Conservation (phyloP, 2,888 invertebrate genomes). For the Netelia fuscicornis region DNA sequence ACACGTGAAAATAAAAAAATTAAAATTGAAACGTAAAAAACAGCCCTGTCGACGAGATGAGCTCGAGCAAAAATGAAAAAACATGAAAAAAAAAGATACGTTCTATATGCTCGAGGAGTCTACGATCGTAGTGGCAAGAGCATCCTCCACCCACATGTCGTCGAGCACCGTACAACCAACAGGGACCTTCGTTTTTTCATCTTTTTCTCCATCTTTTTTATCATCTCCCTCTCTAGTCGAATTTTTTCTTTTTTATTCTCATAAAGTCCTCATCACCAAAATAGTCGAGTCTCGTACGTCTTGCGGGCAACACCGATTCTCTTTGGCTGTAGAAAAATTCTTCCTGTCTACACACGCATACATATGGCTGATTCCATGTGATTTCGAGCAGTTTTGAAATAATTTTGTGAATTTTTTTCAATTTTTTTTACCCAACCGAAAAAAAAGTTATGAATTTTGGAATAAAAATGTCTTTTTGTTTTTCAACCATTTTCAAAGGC, state of each 20-base stretch:
- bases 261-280: constrained; percentile 60
- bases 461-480: too few relatives aligned
- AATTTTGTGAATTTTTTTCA: too few relatives aligned
- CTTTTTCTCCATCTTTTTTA: constrained; percentile 25
- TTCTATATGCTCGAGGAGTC: constrained; percentile 28
- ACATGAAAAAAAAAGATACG: constrained; percentile 18
- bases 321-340: neutral
- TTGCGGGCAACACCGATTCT: constrained; percentile 53
- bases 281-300: constrained; percentile 66
- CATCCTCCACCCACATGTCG: constrained; percentile 73
- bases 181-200: constrained; percentile 38
- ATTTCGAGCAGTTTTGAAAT: too few relatives aligned
- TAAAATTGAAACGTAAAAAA: constrained; percentile 36
- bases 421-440: too few relatives aligned
- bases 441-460: too few relatives aligned
- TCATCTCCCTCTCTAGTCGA: constrained; percentile 19
- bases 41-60: constrained; percentile 64
- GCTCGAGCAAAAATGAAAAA: constrained; percentile 20
- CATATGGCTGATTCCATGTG: too few relatives aligned
- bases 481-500: too few relatives aligned
- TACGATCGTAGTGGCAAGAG: constrained; percentile 38
- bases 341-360: too few relatives aligned
- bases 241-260: constrained; percentile 29
- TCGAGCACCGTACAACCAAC: constrained; percentile 50
- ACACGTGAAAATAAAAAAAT: constrained; percentile 37